Evolutionary conservation across 2,888 invertebrate species (phyloP), one percentile per base, ranked within the genome.

Genomic region (Embidobia sp.): DNA sequence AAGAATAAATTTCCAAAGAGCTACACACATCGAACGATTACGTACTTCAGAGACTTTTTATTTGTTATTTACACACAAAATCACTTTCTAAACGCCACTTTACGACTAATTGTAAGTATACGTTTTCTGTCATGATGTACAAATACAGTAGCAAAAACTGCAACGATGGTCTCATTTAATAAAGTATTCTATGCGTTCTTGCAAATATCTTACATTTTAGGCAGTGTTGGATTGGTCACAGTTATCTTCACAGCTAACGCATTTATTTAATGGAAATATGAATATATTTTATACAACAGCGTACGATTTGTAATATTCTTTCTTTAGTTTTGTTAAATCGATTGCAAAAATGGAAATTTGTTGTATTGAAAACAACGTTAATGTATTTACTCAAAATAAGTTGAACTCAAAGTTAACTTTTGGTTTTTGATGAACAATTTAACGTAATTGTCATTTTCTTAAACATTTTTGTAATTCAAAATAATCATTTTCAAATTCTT

Each of bases 141-240:
- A 87, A 87, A 86, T 85, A 84, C 84, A 80, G 84, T 87, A 86
- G 84, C 84, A 87, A 86, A 85, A 81, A 81, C 81, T 80, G 81
- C 77, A 82, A 81, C 81, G 59, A 72, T 55, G 79, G 74, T 70
- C 76, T 80, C 74, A 80, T 74, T 70, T 74, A 44, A 53, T 75
- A 84, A 83, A 82, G 79, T 81, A 81, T 85, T 87, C 82, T 84
- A 86, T 83, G 83, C 81, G 46, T 48, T 10, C 18, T 73, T 73
- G 53, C 49, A 46, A 57, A 18, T 59, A 73, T 77, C 57, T 74
- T 64, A 73, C 59, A 42, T 13, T 51, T 69, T 70, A 69, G 78
- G 78, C 70, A 78, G 78, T 78, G 78, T 70, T 72, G 18, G 48
- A 31, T 69, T 74, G 42, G 55, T 75, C 63, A 69, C 57, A 63